These are phyloP conservation scores for Ophiodon elongatus DNA, from an alignment of 2,113 vertebrate species.

Conservation along the genomic window DNA sequence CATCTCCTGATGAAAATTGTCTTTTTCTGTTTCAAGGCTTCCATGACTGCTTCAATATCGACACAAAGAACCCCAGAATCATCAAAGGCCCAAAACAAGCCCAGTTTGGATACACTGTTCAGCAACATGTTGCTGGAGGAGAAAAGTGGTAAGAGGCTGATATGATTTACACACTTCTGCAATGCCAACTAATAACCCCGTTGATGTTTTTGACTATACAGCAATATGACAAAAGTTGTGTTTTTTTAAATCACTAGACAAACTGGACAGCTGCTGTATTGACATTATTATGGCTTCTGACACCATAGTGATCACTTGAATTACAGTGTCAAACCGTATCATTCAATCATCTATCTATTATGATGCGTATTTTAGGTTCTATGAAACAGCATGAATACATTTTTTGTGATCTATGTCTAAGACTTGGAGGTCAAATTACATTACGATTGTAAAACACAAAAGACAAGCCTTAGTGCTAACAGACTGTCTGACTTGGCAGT, in stretches of 20 bases:
- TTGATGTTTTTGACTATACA: background rate
- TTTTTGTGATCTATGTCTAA: conserved; percentile 2
- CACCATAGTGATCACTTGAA: background rate
- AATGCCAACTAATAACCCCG: background rate
- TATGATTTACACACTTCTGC: background rate
- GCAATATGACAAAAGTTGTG: background rate
- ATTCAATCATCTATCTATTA: background rate
- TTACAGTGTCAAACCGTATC: background rate
- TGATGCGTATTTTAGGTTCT: conserved; percentile 13
- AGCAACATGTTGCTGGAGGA: conserved; percentile 92
- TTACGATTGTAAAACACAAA: conserved; percentile 34
- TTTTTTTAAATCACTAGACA: background rate
- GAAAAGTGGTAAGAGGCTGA: conserved; percentile 92
- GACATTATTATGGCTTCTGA: background rate
- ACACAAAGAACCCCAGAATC: conserved; percentile 89
- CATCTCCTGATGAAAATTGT: conserved; percentile 8
- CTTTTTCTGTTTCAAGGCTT: conserved; percentile 82
- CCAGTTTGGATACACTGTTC: conserved; percentile 97
- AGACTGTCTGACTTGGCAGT: conserved; percentile 37
- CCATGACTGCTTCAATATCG: conserved; percentile 91
- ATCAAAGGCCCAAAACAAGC: conserved; percentile 90
- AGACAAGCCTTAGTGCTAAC: conserved; percentile 34
- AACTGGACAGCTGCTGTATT: background rate
- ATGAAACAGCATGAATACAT: conserved; percentile 10
- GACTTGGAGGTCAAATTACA: conserved; percentile 28